Evolutionary conservation across 2,888 invertebrate genomes (phyloP), one percentile per base, ranked within the genome.

Genomic region (Platycheirus albimanus): DNA sequence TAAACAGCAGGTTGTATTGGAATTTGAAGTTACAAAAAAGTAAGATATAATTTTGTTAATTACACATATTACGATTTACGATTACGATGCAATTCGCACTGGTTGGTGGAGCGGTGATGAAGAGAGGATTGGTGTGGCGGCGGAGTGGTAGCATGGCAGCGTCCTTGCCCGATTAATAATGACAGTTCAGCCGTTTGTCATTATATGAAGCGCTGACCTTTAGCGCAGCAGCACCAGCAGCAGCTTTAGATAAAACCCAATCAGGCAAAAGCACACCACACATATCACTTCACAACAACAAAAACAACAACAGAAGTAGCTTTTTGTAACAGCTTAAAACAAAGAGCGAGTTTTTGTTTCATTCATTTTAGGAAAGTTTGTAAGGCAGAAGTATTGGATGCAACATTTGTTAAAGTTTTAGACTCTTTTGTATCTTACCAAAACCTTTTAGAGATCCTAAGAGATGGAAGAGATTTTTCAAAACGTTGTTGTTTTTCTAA

Each of bases 121-220:
- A n/a, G n/a, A n/a, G n/a, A n/a, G n/a, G n/a, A n/a, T n/a, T n/a
- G n/a, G n/a, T n/a, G n/a, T 36, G 36, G 30, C 30, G 30, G 7
- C 30, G 7, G 5, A 33, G 30, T 33, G 30, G 24, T 43, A n/a
- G n/a, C n/a, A 45, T 61, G 45, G 30, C 19, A 45, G 30, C 52
- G 72, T 36, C 45, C 28, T 52, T 45, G 51, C 64, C 67, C 41
- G 66, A 61, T 67, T 63, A 69, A 72, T 69, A 78, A 74, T 69
- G 78, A 63, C 72, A 78, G 54, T 74, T 41, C 78, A 74, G 51
- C 51, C 56, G 63, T 63, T 66, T 63, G 81, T 63, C 72, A 81
- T 36, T 67, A 6, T n/a, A 52, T 45, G 64, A 77, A 83, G 33
- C 64, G 63, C 58, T 78, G 69, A 78, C 67, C 72, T 69, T 63